phyloP scores from a whole-genome alignment of 2,888 invertebrate genomes.

The Anaspis maculata region DNA sequence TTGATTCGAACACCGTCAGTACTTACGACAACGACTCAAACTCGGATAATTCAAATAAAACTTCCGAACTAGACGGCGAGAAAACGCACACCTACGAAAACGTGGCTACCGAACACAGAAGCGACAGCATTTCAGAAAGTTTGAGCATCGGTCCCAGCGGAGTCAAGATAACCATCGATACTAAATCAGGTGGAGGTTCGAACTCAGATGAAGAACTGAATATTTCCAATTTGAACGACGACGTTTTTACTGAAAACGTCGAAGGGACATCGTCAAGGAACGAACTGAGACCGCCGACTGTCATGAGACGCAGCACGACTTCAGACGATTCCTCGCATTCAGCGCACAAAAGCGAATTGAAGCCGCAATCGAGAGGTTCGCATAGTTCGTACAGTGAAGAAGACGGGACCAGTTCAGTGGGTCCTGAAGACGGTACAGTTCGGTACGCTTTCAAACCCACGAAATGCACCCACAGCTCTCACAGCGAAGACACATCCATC shows the following conservation, averaged over 20 bases:
- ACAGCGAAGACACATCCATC: conserved; percentile 81
- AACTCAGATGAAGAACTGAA: conserved; percentile 47
- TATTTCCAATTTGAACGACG: conserved; percentile 41
- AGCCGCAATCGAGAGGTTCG: conserved; percentile 34
- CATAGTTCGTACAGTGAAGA: conserved; percentile 70
- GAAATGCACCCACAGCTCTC: conserved; percentile 75
- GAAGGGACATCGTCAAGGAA: conserved; percentile 29
- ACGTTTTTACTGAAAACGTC: conserved; percentile 39
- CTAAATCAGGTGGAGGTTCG: conserved; percentile 32
- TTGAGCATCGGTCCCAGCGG: conserved; percentile 38
- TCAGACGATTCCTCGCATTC: conserved; percentile 39
- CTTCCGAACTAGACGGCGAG: conserved; percentile 47
- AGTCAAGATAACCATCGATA: conserved; percentile 37
- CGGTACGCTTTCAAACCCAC: conserved; percentile 70
- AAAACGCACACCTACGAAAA: conserved; percentile 40
- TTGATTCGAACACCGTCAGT: conserved; percentile 59
- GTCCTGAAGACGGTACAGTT: conserved; percentile 71
- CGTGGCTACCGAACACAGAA: conserved; percentile 33
- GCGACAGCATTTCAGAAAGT: conserved; percentile 38
- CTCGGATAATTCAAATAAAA: conserved; percentile 59
- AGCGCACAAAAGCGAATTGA: conserved; percentile 24
- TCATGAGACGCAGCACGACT: conserved; percentile 37
- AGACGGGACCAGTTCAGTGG: conserved; percentile 58
- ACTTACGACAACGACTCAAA: conserved; percentile 51
- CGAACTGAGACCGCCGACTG: conserved; percentile 39